A percentile compares a stretch with the other conserved stretches of the same genome.
Evolutionary conservation across 2,797 vertebrate species (phyloP).

Genomic region (Argya squamiceps): DNA sequence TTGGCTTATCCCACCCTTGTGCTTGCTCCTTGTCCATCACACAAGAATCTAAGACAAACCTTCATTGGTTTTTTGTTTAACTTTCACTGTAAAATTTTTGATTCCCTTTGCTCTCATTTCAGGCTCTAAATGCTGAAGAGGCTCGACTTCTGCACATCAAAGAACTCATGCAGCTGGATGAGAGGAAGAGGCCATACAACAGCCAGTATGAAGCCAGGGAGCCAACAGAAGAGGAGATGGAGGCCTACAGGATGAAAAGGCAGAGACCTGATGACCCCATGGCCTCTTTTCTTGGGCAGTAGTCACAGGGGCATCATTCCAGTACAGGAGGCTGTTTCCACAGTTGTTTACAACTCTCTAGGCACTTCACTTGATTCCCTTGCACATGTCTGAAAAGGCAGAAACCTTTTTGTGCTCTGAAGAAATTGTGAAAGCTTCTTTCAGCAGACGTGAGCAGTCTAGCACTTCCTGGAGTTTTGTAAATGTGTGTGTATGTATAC

Average conservation of each 20-base stretch:
- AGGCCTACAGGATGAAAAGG: constrained; percentile 96
- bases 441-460: not conserved
- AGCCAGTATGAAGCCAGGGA: constrained; percentile 88
- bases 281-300: constrained; percentile 92
- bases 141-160: constrained; percentile 89
- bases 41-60: not conserved
- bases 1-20: not conserved
- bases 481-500: not conserved
- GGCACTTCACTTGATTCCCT: not conserved
- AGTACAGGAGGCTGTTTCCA: not conserved
- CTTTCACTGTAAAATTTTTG: not conserved
- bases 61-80: not conserved
- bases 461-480: not conserved
- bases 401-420: not conserved
- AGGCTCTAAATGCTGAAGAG: constrained; percentile 95
- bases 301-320: not conserved
- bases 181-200: constrained; percentile 92
- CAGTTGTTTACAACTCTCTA: not conserved
- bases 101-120: not conserved
- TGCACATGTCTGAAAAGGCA: not conserved
- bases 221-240: constrained; percentile 98
- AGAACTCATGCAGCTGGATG: constrained; percentile 90
- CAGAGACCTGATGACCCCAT: constrained; percentile 92
- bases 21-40: not conserved
- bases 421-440: not conserved